Base-by-base conservation (phyloP, 2,113 vertebrate genomes). In the Oreochromis niloticus region DNA sequence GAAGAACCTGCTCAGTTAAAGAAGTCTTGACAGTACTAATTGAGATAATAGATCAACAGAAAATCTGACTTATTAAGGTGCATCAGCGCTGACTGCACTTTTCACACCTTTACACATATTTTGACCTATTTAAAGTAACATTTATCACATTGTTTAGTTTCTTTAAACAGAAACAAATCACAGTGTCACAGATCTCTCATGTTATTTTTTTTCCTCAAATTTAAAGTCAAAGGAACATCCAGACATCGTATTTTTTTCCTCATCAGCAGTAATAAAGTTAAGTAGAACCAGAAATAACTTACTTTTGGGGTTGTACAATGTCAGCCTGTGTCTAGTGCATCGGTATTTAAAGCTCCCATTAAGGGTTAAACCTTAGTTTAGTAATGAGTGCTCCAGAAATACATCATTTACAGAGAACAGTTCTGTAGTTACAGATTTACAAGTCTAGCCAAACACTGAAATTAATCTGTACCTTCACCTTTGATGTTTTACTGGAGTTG, bases 301-400 rank as follows among this genome's bases (percentile, higher is more conserved):
- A 27, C 55, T 27, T 50, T 24, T 78, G 17, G 27, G 46, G 46
- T 13, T 78, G 46, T n/a, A 32, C 2, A 78, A 32, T 32, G 46
- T 78, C 73, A 52, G 43, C 71, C 6, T 78, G 27, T 30, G 16
- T 78, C 71, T 50, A 8, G 24, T 78, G 71, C 10, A 32, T 13
- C 7, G 0, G 6, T 34, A 52, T 19, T 78, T 1, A n/a, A 78
- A 78, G 73, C 0, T 52, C 46, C 27, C 27, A 78, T 50, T 34
- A 9, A 9, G 27, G 5, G 30, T 78, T 9, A n/a, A 52, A 3
- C 27, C 17, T n/a, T 34, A 1, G 9, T 50, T 50, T 48, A 48
- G 43, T 50, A 78, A 32, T 32, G 46, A 78, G 17, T 8, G 17
- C 6, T 6, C 46, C 27, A 78, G 46, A 78, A 78, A 13, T n/a